Evolutionary conservation across 2,888 invertebrate genomes (phyloP), one percentile per base, ranked within the genome.

Genomic region (Aproaerema taeniolella): DNA sequence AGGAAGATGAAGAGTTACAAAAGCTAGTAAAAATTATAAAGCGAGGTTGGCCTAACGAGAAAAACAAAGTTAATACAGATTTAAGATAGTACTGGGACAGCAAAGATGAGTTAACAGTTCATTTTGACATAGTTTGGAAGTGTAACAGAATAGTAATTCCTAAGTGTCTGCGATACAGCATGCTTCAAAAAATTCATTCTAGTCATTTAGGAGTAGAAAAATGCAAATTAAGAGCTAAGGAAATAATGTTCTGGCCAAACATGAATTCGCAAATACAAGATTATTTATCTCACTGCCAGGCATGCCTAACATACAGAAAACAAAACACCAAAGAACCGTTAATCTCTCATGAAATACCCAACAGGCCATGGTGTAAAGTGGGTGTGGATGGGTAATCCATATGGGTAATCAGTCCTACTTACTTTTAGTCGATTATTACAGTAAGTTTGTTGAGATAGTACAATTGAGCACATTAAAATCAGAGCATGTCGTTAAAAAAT

Each of bases 151-250:
- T 50, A 9, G 20, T 53, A 2, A 46, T 53, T 20, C 50, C 52
- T 6, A 43, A 41, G 31, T 28, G 25, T 10, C 31, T 49, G 35
- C 40, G 46, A 1, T 14, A 28, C 1, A 45, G 45, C 8, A 53
- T 51, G 46, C 32, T 53, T 24, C 31, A 41, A n/a, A 46, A 41
- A 16, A 35, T 44, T 15, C 52, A 52, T 33, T 14, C 40, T n/a
- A 45, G 50, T n/a, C 49, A 53, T 37, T 16, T 49, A 9, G 47
- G 53, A 1, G 8, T 47, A 2, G 51, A 49, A 30, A 53, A 50
- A 39, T 46, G 45, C 14, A 43, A 43, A 20, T 28, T 49, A 13
- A 38, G 47, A n/a, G 46, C 49, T 2, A 14, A 45, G 9, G 50
- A 50, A 40, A 39, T 42, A 15, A 43, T 50, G 32, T 53, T 39